Percentiles rank a stretch among this genome's conserved stretches.
Evolutionary conservation across 2,797 vertebrate genomes (phyloP).

Genomic region (Catamblyrhynchus diadema): DNA sequence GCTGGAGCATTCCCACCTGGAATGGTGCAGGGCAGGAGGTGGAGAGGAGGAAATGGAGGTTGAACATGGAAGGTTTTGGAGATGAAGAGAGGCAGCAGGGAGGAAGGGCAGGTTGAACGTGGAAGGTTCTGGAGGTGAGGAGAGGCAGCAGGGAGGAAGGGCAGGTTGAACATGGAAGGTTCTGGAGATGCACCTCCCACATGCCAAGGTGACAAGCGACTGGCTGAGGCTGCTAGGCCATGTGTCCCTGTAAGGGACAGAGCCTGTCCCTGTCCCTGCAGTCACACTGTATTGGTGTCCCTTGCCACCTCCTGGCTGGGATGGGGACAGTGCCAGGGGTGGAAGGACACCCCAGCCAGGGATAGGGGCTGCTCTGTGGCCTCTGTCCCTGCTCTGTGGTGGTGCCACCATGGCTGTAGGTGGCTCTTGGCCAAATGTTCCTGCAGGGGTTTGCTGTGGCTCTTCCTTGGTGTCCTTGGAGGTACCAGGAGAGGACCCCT

Average conservation of each 20-base stretch:
- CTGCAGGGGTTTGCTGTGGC: neutral
- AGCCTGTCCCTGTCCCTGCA: neutral
- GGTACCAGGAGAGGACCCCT: neutral
- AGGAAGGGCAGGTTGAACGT: neutral
- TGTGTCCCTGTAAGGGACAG: neutral
- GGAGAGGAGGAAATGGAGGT: neutral
- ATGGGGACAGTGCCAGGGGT: neutral
- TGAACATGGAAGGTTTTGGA: neutral
- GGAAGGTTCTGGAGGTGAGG: neutral
- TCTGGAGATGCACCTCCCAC: neutral
- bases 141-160: neutral
- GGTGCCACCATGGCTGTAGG: neutral
- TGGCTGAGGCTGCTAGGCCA: neutral
- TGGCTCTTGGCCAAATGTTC: neutral
- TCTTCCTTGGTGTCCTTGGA: neutral
- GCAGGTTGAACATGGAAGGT: neutral
- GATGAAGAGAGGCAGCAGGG: neutral
- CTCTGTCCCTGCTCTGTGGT: neutral
- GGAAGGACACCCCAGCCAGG: neutral
- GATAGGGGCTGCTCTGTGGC: neutral
- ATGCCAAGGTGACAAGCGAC: neutral
- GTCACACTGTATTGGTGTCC: neutral
- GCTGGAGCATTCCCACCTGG: neutral
- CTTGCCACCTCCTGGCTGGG: neutral
- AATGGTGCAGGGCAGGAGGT: neutral